A percentile compares a stretch with the other conserved stretches of the same genome.
Evolutionary conservation across 2,888 invertebrate species (phyloP).

Genomic region (Athalia circularis): DNA sequence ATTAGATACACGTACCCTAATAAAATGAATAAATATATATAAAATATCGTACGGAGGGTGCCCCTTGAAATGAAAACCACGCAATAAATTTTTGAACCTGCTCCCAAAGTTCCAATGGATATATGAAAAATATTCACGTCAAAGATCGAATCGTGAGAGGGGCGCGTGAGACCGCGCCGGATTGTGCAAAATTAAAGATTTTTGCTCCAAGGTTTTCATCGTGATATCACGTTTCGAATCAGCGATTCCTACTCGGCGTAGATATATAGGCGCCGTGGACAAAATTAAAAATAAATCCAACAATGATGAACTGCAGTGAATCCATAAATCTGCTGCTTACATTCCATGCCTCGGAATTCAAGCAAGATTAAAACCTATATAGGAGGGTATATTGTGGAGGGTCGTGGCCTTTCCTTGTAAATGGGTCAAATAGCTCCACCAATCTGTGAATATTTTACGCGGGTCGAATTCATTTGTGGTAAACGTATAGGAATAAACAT

Average conservation of each 20-base stretch:
- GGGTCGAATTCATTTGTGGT: slow-evolving; percentile 13
- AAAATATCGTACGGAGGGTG: not conserved
- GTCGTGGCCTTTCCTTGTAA: slow-evolving; percentile 8
- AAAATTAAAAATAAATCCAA: slow-evolving; percentile 10
- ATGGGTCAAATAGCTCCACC: not conserved
- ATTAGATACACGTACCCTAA: slow-evolving; percentile 39
- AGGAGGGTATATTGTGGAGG: not conserved
- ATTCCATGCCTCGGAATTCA: not conserved
- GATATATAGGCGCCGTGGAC: not conserved
- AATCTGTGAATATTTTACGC: slow-evolving; percentile 5
- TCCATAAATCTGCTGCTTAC: slow-evolving; percentile 13
- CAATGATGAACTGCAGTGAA: not conserved
- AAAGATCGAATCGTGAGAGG: slow-evolving; percentile 3
- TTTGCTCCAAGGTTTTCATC: too few species aligned
- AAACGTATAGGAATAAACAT: slow-evolving; percentile 13
- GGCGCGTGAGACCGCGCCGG: not conserved
- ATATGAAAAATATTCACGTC: not conserved
- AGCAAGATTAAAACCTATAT: not conserved
- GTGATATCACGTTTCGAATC: too few species aligned
- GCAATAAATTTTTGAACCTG: slow-evolving; percentile 22
- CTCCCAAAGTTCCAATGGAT: slow-evolving; percentile 4
- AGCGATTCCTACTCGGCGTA: too few species aligned
- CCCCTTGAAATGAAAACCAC: slow-evolving; percentile 20
- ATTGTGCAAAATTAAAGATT: not conserved
- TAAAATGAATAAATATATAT: slow-evolving; percentile 35